These are phyloP conservation scores for Cottus gobio DNA, from an alignment of 2,113 vertebrate genomes.

Conservation along the genomic window DNA sequence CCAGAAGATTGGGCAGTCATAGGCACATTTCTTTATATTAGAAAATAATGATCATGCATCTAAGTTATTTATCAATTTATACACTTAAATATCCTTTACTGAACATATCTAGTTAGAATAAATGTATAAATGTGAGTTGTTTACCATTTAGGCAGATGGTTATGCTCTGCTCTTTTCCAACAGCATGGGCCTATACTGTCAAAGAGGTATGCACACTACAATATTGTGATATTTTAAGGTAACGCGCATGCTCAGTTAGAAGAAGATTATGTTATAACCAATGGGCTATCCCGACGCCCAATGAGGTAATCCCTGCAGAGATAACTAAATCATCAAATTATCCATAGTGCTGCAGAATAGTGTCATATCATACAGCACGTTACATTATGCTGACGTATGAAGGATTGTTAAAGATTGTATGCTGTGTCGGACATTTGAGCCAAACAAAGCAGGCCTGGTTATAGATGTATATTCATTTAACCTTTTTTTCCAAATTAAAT, in stretches of 20 bases:
- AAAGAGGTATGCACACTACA: conserved; percentile 63
- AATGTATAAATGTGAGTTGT: conserved; percentile 66
- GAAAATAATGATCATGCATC: conserved; percentile 40
- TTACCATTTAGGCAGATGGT: conserved; percentile 69
- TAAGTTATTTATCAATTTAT: conserved; percentile 39
- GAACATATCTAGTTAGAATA: conserved; percentile 48
- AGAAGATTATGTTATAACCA: conserved; percentile 72
- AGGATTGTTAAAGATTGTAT: conserved; percentile 6
- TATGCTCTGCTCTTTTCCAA: conserved; percentile 73
- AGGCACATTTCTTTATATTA: conserved; percentile 38
- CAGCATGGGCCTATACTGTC: conserved; percentile 63
- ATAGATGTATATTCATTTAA: neutral
- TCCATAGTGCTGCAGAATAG: conserved; percentile 50
- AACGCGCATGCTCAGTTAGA: conserved; percentile 77
- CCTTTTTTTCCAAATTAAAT: conserved; percentile 2
- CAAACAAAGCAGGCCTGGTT: neutral
- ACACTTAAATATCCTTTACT: conserved; percentile 37
- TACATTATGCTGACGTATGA: neutral
- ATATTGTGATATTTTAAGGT: conserved; percentile 71
- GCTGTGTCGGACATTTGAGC: neutral
- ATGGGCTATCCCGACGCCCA: conserved; percentile 69
- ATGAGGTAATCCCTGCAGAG: conserved; percentile 72
- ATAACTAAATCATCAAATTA: conserved; percentile 69
- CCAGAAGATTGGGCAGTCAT: conserved; percentile 1
- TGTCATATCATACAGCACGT: conserved; percentile 29